Percentiles rank a stretch among this genome's conserved stretches.
These are phyloP conservation scores for Mylabris sibirica DNA, from an alignment of 2,888 invertebrate species.

Conservation along the genomic window DNA sequence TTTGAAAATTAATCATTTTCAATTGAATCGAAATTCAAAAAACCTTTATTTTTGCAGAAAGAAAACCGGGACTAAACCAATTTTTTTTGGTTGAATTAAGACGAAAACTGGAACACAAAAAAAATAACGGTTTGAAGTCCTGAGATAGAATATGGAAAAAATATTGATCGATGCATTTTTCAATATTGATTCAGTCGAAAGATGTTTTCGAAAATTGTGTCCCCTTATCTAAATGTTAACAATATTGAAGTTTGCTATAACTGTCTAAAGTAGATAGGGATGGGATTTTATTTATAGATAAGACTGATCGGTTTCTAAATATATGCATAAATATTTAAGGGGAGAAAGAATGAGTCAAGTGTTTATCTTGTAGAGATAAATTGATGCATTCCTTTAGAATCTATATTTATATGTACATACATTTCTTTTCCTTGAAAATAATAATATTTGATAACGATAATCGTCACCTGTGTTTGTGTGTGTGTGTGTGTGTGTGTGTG, in stretches of 20 bases:
- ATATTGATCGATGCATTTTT: conserved; percentile 2
- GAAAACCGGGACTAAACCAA: too few relatives aligned
- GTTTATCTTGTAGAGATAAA: conserved; percentile 11
- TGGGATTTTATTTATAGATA: conserved; percentile 14
- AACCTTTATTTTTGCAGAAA: too few relatives aligned
- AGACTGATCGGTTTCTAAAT: conserved; percentile 10
- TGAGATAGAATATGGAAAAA: not conserved
- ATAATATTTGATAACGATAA: conserved; percentile 5
- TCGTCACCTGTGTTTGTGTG: not conserved
- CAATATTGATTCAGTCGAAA: conserved; percentile 9
- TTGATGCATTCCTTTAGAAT: conserved; percentile 8
- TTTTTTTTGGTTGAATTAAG: too few relatives aligned
- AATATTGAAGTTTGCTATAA: conserved; percentile 11
- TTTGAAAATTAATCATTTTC: too few relatives aligned
- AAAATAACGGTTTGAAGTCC: too few relatives aligned
- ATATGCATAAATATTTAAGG: conserved; percentile 14
- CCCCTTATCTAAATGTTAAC: not conserved
- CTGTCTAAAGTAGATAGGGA: conserved; percentile 10
- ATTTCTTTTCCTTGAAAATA: not conserved
- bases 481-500: not conserved
- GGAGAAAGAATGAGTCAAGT: conserved; percentile 13
- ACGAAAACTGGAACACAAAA: too few relatives aligned
- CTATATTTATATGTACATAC: not conserved
- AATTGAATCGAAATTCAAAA: too few relatives aligned
- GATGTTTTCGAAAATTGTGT: not conserved